Percentiles rank a stretch among this genome's conserved stretches.
phyloP scores from a whole-genome alignment of 2,888 invertebrate genomes.

The Plutella xylostella region DNA sequence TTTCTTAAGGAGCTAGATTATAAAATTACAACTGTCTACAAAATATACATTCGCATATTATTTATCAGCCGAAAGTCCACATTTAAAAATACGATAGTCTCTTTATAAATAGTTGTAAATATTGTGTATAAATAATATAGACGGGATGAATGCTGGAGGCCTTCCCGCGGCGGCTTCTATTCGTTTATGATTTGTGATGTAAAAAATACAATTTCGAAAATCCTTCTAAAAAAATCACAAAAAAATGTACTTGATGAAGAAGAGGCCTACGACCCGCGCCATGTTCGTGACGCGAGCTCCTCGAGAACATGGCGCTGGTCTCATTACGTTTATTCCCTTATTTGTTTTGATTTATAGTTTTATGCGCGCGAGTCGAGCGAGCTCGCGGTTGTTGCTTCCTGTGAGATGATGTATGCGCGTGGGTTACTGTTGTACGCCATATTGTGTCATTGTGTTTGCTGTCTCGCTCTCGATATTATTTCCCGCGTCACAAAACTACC shows the following conservation, averaged over 20 bases:
- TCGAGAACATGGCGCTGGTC: slow-evolving; percentile 35
- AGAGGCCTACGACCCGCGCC: slow-evolving; percentile 46
- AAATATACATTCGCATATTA: too few relatives aligned
- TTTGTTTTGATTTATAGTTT: slow-evolving; percentile 55
- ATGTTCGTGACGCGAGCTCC: slow-evolving; percentile 29
- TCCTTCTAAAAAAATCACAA: slow-evolving; percentile 29
- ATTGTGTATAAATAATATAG: background rate
- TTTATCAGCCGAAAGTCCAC: too few relatives aligned
- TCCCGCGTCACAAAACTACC: slow-evolving; percentile 29
- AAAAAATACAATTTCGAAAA: slow-evolving; percentile 27
- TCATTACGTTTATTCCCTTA: slow-evolving; percentile 30
- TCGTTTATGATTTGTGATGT: slow-evolving; percentile 52
- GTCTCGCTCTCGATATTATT: slow-evolving; percentile 22
- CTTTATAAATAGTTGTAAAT: slow-evolving; percentile 1
- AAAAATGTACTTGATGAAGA: slow-evolving; percentile 43
- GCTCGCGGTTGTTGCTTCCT: slow-evolving; percentile 31
- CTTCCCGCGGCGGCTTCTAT: slow-evolving; percentile 41
- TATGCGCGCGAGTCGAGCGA: slow-evolving; percentile 38
- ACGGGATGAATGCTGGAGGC: too few relatives aligned
- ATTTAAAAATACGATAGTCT: too few relatives aligned
- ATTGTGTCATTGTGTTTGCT: slow-evolving; percentile 21
- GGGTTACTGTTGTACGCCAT: slow-evolving; percentile 62
- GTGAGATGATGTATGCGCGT: slow-evolving; percentile 35
- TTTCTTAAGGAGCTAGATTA: too few relatives aligned
- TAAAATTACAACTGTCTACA: too few relatives aligned